phyloP scores from a whole-genome alignment of 2,113 vertebrate species.

The Promerops cafer region DNA sequence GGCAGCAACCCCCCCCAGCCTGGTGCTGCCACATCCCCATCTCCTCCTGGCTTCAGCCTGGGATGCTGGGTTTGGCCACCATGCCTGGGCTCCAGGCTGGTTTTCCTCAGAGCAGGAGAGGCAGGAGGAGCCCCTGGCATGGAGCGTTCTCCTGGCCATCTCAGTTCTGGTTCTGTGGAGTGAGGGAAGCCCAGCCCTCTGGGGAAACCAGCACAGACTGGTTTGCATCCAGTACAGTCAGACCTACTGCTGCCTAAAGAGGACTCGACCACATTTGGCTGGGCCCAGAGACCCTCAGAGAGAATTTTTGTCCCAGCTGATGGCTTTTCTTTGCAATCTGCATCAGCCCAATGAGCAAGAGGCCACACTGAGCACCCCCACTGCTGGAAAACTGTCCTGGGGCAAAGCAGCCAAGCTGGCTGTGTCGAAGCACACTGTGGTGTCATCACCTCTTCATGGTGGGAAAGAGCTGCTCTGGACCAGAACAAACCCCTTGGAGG shows the following conservation, averaged over 20 bases:
- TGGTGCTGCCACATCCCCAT: background rate
- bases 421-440: rapidly evolving
- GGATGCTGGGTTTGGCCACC: rapidly evolving
- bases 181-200: background rate
- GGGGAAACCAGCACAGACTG: background rate
- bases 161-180: background rate
- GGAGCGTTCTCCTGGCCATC: background rate
- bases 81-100: background rate
- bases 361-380: rapidly evolving
- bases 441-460: rapidly evolving
- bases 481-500: background rate
- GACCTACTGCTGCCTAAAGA: background rate
- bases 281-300: background rate
- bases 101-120: background rate
- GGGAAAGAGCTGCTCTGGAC: background rate
- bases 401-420: background rate
- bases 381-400: background rate
- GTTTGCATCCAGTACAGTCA: background rate
- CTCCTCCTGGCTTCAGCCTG: background rate
- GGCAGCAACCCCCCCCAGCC: background rate
- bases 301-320: background rate
- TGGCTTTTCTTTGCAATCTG: background rate
- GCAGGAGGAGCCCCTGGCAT: background rate
- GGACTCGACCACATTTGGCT: rapidly evolving
- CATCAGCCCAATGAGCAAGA: background rate